phyloP scores from a whole-genome alignment of 2,113 vertebrate genomes.

The Paradoxurus hermaphroditus region DNA sequence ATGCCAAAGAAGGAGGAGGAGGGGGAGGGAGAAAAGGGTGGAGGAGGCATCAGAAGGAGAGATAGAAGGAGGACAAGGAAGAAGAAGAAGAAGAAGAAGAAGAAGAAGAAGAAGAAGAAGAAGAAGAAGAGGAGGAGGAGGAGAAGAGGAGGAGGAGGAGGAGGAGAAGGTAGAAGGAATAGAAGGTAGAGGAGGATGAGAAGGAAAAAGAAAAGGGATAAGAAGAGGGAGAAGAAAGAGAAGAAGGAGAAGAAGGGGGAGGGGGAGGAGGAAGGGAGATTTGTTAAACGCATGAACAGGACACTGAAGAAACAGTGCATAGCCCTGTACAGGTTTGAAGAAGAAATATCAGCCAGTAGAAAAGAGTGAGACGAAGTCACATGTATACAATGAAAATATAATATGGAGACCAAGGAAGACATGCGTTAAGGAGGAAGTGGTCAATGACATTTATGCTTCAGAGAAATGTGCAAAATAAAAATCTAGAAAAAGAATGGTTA shows the following conservation, averaged over 20 bases:
- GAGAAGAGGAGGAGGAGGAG: too few species aligned
- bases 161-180: too few species aligned
- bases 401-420: background rate
- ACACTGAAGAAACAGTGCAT: background rate
- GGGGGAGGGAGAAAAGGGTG: too few species aligned
- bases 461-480: background rate
- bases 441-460: background rate
- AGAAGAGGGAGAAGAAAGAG: too few species aligned
- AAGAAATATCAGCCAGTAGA: background rate
- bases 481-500: background rate
- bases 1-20: background rate
- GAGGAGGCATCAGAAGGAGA: background rate
- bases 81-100: background rate
- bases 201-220: too few species aligned
- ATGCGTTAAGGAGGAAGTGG: background rate
- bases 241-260: background rate
- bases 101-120: too few species aligned
- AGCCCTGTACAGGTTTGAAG: background rate
- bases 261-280: background rate
- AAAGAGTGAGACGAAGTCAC: background rate
- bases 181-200: too few species aligned
- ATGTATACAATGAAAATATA: background rate
- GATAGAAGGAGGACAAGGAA: too few species aligned
- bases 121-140: too few species aligned
- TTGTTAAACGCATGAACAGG: background rate